Percentiles rank a stretch among this genome's conserved stretches.
phyloP scores from a whole-genome alignment of 2,113 vertebrate species.

The Miniopterus natalensis region DNA sequence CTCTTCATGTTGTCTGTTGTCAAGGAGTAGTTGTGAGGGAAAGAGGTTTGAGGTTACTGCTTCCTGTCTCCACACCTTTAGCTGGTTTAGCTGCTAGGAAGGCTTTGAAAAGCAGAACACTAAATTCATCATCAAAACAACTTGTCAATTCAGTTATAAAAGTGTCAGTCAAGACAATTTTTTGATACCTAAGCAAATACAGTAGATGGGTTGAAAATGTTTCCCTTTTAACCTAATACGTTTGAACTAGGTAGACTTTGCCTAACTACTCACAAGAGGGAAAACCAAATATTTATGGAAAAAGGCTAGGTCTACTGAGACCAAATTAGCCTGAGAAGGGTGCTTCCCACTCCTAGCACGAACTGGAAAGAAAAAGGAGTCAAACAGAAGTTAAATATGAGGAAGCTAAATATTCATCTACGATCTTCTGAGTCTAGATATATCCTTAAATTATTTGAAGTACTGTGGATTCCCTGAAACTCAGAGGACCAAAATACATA shows the following conservation, averaged over 20 bases:
- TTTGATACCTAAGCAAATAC: slow-evolving; percentile 48
- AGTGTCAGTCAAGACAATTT: slow-evolving; percentile 52
- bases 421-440: slow-evolving; percentile 46
- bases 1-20: slow-evolving; percentile 71
- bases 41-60: slow-evolving; percentile 82
- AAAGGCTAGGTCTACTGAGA: not conserved
- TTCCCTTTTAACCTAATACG: slow-evolving; percentile 27
- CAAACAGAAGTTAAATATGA: not conserved
- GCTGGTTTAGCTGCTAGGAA: slow-evolving; percentile 74
- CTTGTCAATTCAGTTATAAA: slow-evolving; percentile 62
- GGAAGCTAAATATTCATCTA: slow-evolving; percentile 12
- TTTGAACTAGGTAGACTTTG: slow-evolving; percentile 30
- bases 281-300: slow-evolving; percentile 43
- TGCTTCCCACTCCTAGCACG: not conserved
- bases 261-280: slow-evolving; percentile 21
- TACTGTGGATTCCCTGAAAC: slow-evolving; percentile 8
- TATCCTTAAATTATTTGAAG: slow-evolving; percentile 49
- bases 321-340: not conserved
- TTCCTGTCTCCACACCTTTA: slow-evolving; percentile 80
- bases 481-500: slow-evolving; percentile 7
- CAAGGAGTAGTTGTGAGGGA: slow-evolving; percentile 72
- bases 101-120: slow-evolving; percentile 80
- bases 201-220: not conserved
- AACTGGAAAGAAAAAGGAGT: slow-evolving; percentile 41
- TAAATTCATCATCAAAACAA: slow-evolving; percentile 78